These are phyloP conservation scores for Orchesella flavescens DNA, from an alignment of 2,888 invertebrate species.

Conservation along the genomic window DNA sequence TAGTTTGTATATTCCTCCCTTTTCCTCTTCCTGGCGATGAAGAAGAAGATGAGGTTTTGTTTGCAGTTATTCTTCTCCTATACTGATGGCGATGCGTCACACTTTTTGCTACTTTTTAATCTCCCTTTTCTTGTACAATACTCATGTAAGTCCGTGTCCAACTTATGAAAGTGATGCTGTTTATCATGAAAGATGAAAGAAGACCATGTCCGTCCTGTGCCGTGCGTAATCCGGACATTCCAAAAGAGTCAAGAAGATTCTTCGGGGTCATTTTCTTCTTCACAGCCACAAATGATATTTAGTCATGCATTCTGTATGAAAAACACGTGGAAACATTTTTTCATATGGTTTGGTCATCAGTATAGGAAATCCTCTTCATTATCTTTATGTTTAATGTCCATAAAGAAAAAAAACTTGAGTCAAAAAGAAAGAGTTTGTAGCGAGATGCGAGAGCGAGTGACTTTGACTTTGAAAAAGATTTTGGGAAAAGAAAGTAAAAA, in stretches of 20 bases:
- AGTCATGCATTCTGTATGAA: slow-evolving; percentile 4
- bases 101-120: no score
- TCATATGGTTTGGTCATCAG: background rate
- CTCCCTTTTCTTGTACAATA: no score
- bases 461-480: background rate
- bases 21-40: background rate
- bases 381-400: background rate
- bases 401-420: background rate
- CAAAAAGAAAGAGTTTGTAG: no score
- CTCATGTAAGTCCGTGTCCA: no score
- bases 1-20: background rate
- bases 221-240: slow-evolving; percentile 26
- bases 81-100: no score
- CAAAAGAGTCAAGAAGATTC: slow-evolving; percentile 15
- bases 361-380: background rate
- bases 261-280: slow-evolving; percentile 21
- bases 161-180: no score
- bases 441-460: no score
- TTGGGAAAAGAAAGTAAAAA: slow-evolving; percentile 6
- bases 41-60: background rate
- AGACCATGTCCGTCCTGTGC: no score
- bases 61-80: background rate
- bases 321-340: background rate
- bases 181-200: no score
- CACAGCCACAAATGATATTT: background rate